phyloP scores from a whole-genome alignment of 92 coral and sea anemone species.

The Bergia puertoricense region DNA sequence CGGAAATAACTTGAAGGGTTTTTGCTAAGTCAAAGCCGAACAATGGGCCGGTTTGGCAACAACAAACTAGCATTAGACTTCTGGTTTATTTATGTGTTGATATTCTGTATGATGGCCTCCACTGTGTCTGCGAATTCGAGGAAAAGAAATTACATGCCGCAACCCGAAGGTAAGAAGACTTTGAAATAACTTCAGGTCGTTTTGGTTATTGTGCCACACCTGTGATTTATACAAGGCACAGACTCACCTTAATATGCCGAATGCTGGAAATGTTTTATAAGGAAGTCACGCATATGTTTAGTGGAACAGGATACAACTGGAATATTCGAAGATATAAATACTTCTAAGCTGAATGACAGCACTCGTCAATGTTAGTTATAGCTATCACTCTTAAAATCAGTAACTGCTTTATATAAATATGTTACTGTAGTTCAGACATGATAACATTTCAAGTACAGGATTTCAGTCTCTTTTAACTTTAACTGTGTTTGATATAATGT shows the following conservation, averaged over 20 bases:
- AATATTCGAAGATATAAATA: neutral
- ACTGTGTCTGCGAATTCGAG: neutral
- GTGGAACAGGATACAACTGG: neutral
- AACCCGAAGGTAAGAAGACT: conserved; percentile 25
- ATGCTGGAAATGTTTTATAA: neutral
- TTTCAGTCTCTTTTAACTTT: neutral
- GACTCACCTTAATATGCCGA: neutral
- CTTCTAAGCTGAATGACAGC: neutral
- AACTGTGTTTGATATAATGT: too few relatives aligned
- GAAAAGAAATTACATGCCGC: conserved; percentile 32
- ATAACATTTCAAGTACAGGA: too few relatives aligned
- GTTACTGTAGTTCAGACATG: neutral
- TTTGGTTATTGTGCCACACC: neutral
- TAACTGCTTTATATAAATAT: neutral
- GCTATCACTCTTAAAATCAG: neutral
- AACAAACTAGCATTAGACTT: neutral
- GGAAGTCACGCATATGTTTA: neutral
- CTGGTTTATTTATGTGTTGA: neutral
- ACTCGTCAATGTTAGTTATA: neutral
- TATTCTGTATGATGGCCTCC: neutral
- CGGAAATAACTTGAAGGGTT: neutral
- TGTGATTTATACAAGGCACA: neutral
- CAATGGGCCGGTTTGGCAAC: neutral
- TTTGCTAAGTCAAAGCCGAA: neutral
- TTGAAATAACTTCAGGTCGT: neutral